These are phyloP conservation scores for Squalus acanthias DNA, from an alignment of 2,797 vertebrate species.

Conservation along the genomic window DNA sequence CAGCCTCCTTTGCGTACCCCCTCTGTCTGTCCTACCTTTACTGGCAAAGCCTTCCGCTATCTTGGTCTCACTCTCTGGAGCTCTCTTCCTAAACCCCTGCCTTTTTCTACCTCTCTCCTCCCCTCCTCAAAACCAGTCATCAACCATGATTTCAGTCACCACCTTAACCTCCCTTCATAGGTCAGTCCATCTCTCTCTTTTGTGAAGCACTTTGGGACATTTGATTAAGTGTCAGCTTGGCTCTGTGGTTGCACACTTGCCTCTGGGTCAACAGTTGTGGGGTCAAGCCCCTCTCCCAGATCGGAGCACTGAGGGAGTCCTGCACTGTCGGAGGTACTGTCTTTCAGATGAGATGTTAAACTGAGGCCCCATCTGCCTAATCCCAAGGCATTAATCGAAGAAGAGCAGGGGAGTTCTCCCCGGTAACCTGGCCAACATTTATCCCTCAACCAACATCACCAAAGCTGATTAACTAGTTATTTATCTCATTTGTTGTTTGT, in stretches of 20 bases:
- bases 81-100: neutral
- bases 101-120: neutral
- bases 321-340: neutral
- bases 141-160: neutral
- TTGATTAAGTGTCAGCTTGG: neutral
- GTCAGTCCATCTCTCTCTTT: neutral
- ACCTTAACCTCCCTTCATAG: neutral
- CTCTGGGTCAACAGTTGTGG: neutral
- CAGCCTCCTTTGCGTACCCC: neutral
- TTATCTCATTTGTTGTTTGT: too few relatives aligned
- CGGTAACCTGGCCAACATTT: neutral
- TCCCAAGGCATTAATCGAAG: neutral
- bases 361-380: neutral
- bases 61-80: neutral
- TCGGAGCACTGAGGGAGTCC: neutral
- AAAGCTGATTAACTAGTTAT: too few relatives aligned
- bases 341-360: neutral
- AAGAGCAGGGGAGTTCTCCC: neutral
- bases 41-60: neutral
- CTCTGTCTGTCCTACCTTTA: neutral
- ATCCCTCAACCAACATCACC: neutral
- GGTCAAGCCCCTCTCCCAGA: neutral
- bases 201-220: neutral
- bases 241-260: neutral
- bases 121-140: neutral